These are phyloP conservation scores for Plebejus argus DNA, from an alignment of 2,888 invertebrate genomes.

Conservation along the genomic window DNA sequence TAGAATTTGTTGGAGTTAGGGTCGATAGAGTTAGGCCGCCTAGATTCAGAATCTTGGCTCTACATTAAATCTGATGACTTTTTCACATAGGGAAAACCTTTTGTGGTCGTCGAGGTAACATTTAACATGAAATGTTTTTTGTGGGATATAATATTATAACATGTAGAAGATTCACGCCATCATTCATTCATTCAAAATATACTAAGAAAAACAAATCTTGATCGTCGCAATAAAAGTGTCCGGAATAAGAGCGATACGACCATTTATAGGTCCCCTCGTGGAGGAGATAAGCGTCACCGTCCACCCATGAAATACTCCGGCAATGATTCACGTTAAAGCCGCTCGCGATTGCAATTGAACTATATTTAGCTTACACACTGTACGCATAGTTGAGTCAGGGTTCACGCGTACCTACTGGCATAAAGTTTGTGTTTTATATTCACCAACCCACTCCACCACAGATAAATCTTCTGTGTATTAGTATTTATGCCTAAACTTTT, in stretches of 20 bases:
- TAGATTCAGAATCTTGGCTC: too few relatives aligned
- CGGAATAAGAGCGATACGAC: neutral
- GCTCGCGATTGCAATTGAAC: constrained; percentile 41
- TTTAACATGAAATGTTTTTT: too few relatives aligned
- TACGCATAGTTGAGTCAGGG: constrained; percentile 38
- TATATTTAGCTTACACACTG: constrained; percentile 42
- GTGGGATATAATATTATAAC: too few relatives aligned
- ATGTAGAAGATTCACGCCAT: neutral
- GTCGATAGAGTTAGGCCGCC: too few relatives aligned
- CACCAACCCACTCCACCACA: too few relatives aligned
- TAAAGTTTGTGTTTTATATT: neutral
- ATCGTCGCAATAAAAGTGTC: constrained; percentile 8
- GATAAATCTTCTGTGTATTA: neutral
- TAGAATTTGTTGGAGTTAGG: too few relatives aligned
- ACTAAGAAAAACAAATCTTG: neutral
- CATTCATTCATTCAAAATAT: neutral
- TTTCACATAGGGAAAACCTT: too few relatives aligned
- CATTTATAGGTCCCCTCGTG: constrained; percentile 25
- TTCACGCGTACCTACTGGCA: constrained; percentile 24
- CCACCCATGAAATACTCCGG: constrained; percentile 39
- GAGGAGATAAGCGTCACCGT: constrained; percentile 34
- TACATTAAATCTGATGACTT: too few relatives aligned
- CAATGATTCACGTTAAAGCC: constrained; percentile 40
- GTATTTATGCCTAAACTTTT: neutral
- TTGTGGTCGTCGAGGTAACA: too few relatives aligned